A percentile compares a stretch with the other conserved stretches of the same genome.
Conservation (phyloP, 1,140 invertebrate genomes). For the Nomia melanderi region DNA sequence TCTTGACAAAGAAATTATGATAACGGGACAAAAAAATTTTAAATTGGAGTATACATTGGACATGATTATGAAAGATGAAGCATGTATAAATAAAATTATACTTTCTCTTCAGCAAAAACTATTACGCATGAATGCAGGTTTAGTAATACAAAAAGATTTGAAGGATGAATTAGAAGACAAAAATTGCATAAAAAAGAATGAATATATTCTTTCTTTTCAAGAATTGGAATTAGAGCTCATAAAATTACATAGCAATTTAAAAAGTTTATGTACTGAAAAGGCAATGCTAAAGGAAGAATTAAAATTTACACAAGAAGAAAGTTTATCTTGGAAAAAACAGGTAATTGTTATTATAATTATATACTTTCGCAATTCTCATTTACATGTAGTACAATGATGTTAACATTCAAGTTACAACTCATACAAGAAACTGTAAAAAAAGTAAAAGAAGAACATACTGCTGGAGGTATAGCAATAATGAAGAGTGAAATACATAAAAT, state of each 20-base stretch:
- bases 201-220: constrained; percentile 80
- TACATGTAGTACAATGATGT: constrained; percentile 23
- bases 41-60: constrained; percentile 85
- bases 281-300: constrained; percentile 83
- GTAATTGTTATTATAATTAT: constrained; percentile 66
- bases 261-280: constrained; percentile 85
- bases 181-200: constrained; percentile 82
- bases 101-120: constrained; percentile 83
- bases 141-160: constrained; percentile 83
- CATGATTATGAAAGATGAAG: constrained; percentile 81
- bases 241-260: constrained; percentile 85
- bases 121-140: constrained; percentile 82
- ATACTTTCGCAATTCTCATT: constrained; percentile 2
- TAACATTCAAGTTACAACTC: constrained; percentile 82
- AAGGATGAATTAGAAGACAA: constrained; percentile 84
- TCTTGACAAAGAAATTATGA: constrained; percentile 87
- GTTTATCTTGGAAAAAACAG: constrained; percentile 90
- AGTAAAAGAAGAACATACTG: constrained; percentile 84
- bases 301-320: constrained; percentile 84
- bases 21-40: constrained; percentile 88
- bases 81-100: constrained; percentile 83
- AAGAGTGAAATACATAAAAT: constrained; percentile 91
- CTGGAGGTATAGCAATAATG: constrained; percentile 87
- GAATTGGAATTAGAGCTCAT: constrained; percentile 85
- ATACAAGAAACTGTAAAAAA: constrained; percentile 86